These are phyloP conservation scores for Bovichtus diacanthus DNA, from an alignment of 2,797 vertebrate genomes.

Conservation along the genomic window DNA sequence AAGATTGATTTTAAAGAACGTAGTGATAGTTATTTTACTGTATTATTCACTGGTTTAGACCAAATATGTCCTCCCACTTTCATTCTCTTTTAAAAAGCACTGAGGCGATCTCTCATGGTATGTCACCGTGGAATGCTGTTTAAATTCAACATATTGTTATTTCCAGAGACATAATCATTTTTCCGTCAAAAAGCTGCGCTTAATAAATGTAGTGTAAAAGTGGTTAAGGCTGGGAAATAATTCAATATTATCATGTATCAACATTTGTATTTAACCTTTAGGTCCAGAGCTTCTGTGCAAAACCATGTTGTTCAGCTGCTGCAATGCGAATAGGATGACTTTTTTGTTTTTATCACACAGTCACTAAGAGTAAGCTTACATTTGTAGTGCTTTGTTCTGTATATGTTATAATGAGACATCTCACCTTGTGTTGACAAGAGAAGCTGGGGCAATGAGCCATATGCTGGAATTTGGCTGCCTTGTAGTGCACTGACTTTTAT, in stretches of 20 bases:
- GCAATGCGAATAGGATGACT: background rate
- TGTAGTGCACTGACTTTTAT: conserved; percentile 10
- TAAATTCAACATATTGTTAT: background rate
- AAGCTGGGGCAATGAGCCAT: conserved; percentile 54
- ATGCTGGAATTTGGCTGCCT: conserved; percentile 56
- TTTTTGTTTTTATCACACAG: conserved; percentile 23
- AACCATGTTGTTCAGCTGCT: background rate
- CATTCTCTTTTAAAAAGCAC: background rate
- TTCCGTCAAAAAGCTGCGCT: background rate
- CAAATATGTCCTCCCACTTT: background rate
- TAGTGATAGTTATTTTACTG: background rate
- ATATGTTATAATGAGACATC: conserved; percentile 47
- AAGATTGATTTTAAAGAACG: conserved; percentile 7
- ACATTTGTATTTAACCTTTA: no score
- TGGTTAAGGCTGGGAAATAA: background rate
- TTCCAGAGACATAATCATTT: background rate
- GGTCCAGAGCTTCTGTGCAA: background rate
- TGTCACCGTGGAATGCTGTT: background rate
- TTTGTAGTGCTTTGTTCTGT: conserved; percentile 44
- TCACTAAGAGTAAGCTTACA: background rate
- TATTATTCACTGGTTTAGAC: no score
- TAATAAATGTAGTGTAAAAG: no score
- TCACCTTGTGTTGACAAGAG: conserved; percentile 44
- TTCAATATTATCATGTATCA: no score
- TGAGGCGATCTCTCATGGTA: background rate